These are phyloP conservation scores for Calidris pygmaea DNA, from an alignment of 2,113 vertebrate species.

Conservation along the genomic window DNA sequence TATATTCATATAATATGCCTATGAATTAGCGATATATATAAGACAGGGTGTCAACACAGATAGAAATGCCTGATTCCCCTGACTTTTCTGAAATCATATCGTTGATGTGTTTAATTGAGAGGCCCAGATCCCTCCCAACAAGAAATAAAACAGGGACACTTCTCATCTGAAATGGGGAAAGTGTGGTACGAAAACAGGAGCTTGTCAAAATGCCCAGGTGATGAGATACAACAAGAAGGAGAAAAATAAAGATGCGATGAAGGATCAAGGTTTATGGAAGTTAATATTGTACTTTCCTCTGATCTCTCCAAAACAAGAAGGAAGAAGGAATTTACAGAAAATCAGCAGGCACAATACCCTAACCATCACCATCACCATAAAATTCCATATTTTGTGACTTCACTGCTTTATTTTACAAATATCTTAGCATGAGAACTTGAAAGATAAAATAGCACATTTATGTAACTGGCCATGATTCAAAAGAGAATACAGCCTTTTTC, in stretches of 20 bases:
- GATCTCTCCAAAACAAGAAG: background rate
- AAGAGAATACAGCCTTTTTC: background rate
- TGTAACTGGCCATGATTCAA: background rate
- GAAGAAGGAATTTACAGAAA: background rate
- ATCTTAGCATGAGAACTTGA: background rate
- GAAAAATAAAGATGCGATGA: background rate
- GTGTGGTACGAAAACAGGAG: background rate
- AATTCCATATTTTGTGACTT: background rate
- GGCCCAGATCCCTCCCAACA: background rate
- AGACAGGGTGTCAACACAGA: background rate
- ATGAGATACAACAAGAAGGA: background rate
- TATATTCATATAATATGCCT: background rate
- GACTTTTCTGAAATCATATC: background rate
- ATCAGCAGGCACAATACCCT: background rate
- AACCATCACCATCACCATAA: background rate
- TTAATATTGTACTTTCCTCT: background rate
- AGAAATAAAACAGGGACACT: accelerated
- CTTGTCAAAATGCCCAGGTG: background rate
- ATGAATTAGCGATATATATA: background rate
- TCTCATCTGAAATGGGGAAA: background rate
- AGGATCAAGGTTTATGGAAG: background rate
- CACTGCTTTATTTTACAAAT: background rate
- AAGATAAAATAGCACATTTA: background rate
- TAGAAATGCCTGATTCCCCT: background rate
- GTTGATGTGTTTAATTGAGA: background rate